phyloP scores from a whole-genome alignment of 2,113 vertebrate species.

The Cnemophilus loriae region DNA sequence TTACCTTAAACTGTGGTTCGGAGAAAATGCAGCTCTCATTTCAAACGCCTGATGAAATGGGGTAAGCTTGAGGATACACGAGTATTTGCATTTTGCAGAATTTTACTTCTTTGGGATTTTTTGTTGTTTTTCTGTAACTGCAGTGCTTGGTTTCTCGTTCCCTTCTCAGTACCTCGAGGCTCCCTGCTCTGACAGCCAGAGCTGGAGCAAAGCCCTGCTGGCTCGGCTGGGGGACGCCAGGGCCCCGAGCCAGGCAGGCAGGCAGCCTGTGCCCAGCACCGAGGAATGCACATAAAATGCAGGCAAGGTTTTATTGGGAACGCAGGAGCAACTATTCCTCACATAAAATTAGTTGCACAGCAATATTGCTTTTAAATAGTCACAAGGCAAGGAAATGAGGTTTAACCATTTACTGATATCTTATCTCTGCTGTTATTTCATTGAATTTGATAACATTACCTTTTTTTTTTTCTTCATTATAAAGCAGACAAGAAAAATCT shows the following conservation, averaged over 20 bases:
- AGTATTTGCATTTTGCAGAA: not conserved
- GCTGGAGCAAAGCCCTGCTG: not conserved
- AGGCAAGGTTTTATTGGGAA: constrained; percentile 59
- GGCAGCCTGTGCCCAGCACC: constrained; percentile 37
- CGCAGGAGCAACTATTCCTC: constrained; percentile 36
- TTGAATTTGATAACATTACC: constrained; percentile 8
- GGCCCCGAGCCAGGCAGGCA: constrained; percentile 7
- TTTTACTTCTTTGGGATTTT: not conserved
- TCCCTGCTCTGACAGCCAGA: not conserved
- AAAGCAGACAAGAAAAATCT: constrained; percentile 4
- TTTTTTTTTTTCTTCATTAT: not conserved
- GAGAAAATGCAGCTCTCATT: not conserved
- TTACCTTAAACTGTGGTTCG: not conserved
- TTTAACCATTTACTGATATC: constrained; percentile 53
- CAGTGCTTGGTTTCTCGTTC: not conserved
- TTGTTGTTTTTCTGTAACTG: not conserved
- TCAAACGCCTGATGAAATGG: not conserved
- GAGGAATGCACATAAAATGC: constrained; percentile 74
- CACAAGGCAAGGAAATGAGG: constrained; percentile 51
- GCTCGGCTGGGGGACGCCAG: not conserved
- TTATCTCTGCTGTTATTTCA: constrained; percentile 1
- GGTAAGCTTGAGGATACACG: not conserved
- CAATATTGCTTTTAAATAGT: constrained; percentile 61
- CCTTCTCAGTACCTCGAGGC: not conserved
- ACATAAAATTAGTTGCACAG: constrained; percentile 66